Base-by-base conservation (phyloP, 2,797 vertebrate genomes). In the Hirundo rustica region DNA sequence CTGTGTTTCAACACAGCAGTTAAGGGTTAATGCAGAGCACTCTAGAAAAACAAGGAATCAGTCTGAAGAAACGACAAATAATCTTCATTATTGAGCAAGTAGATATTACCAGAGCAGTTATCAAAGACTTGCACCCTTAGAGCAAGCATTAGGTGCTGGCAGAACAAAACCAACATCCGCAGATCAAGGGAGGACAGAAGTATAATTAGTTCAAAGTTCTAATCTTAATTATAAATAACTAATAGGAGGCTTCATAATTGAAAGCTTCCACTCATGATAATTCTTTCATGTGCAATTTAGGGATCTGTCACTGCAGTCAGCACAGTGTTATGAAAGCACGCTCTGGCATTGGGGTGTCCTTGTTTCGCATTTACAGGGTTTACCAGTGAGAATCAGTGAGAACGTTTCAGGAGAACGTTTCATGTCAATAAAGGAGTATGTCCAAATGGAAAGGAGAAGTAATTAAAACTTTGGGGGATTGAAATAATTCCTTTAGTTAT, bases 151-250 rank as follows among this genome's bases (percentile, higher is more conserved):
- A 66, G 30, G 44, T 73, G 30, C 44, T 76, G 25, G 48, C 38
- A 80, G 57, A 94, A 87, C 20, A 92, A 80, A 90, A 89, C 20
- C 27, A 87, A 70, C 19, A 79, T 36, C 29, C 47, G 55, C 26
- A 72, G 55, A 74, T 68, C 58, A 85, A 80, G 71, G 47, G 71
- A 91, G 54, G 92, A 70, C 30, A 90, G 42, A 89, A 90, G 60
- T 66, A 65, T 20, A 82, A 92, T 88, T 95, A 86, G 70, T 79
- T 92, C 50, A 53, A 80, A 51, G 81, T 82, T 91, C 38, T 66
- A 81, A 77, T 85, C 55, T 83, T 84, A 75, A 90, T 88, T 75
- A 89, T 81, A 77, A 89, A 89, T 95, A 95, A 91, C 79, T 95
- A 92, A 91, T 70, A 72, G 51, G 85, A 79, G n/a, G 26, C 13